Conservation (phyloP, 1,140 invertebrate species). For the Orius insidiosus region DNA sequence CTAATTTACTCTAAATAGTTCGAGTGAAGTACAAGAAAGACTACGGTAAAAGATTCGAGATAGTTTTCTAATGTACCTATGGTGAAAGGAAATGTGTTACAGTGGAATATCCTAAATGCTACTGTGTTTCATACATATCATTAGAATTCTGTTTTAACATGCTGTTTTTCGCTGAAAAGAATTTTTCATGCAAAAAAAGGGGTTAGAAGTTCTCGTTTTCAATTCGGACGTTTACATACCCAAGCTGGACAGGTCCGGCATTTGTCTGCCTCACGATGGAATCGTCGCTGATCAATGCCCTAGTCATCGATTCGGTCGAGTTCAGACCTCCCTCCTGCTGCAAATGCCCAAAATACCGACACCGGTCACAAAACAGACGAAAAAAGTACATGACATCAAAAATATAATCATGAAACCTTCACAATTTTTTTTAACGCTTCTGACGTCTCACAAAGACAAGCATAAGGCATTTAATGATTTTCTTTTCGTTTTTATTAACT, state of each 20-base stretch:
- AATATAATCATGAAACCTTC: too few species aligned
- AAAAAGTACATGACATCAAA: conserved; percentile 25
- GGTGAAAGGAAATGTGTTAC: too few species aligned
- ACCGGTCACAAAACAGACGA: conserved; percentile 31
- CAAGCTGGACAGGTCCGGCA: conserved; percentile 67
- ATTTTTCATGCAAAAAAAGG: too few species aligned
- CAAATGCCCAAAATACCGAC: conserved; percentile 40
- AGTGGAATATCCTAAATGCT: too few species aligned
- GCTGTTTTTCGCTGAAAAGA: background rate
- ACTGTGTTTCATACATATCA: background rate
- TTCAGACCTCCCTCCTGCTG: conserved; percentile 79
- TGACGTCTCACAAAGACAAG: too few species aligned
- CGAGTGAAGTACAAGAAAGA: background rate
- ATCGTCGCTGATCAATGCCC: conserved; percentile 77
- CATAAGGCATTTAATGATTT: too few species aligned
- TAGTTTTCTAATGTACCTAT: background rate
- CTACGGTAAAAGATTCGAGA: background rate
- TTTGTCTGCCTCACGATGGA: conserved; percentile 58
- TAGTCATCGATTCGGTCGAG: conserved; percentile 79
- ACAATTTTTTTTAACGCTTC: too few species aligned
- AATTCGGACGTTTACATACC: conserved; percentile 45
- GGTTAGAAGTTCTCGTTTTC: background rate
- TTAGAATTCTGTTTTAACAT: background rate
- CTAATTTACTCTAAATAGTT: background rate
- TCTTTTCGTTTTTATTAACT: too few species aligned